These are phyloP conservation scores for Chiroxiphia lanceolata DNA, from an alignment of 2,797 vertebrate species.

Conservation along the genomic window DNA sequence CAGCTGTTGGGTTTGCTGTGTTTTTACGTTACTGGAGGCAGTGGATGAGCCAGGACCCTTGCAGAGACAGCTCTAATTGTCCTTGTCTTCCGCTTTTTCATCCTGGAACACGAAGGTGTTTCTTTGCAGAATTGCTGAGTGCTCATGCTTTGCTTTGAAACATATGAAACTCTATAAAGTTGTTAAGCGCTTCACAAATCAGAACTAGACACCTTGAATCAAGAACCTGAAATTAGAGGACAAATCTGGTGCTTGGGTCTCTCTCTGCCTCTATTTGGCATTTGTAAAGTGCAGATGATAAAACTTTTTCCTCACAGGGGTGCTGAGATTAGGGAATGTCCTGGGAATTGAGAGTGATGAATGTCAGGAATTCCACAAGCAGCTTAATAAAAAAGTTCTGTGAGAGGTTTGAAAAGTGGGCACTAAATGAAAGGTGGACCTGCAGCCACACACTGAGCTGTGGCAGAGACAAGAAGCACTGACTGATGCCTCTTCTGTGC, in stretches of 20 bases:
- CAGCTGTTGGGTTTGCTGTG: accelerated
- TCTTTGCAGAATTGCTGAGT: neutral
- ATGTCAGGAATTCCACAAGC: neutral
- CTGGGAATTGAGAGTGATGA: neutral
- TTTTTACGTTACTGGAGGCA: neutral
- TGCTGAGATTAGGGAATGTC: neutral
- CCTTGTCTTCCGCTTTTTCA: neutral
- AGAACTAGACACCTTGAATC: neutral
- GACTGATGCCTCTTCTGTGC: neutral
- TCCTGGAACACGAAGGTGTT: neutral
- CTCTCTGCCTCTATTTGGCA: neutral
- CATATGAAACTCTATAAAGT: neutral
- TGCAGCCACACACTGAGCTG: neutral
- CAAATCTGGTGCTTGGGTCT: neutral
- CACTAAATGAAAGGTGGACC: neutral
- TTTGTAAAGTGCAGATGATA: neutral
- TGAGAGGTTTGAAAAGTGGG: neutral
- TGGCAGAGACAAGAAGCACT: neutral
- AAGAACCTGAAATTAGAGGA: neutral
- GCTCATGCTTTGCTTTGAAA: neutral
- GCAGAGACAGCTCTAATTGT: neutral
- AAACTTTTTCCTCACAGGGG: neutral
- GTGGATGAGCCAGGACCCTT: neutral
- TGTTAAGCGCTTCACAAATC: slow-evolving; percentile 1
- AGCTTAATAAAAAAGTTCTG: neutral